Percentiles rank a stretch among this genome's conserved stretches.
phyloP scores from a whole-genome alignment of 2,113 vertebrate species.

The Epinephelus fuscoguttatus region DNA sequence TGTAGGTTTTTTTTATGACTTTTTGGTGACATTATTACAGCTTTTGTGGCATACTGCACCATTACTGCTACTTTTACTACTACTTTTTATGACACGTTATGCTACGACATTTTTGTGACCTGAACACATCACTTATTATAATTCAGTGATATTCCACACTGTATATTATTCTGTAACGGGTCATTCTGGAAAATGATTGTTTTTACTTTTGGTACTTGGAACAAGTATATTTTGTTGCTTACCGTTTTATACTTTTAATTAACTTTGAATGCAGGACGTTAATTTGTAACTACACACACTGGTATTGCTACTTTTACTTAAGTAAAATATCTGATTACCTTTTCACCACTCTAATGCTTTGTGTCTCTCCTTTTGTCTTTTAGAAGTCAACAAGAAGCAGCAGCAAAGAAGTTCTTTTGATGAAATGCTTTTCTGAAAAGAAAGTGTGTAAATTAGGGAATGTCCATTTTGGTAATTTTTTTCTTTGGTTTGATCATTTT shows the following conservation, averaged over 20 bases:
- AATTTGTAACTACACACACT: not conserved
- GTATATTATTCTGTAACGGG: not conserved
- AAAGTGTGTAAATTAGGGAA: constrained; percentile 83
- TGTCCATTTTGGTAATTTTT: constrained; percentile 76
- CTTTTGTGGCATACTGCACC: too few relatives aligned
- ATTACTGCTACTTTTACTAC: too few relatives aligned
- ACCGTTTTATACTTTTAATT: not conserved
- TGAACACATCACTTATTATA: too few relatives aligned
- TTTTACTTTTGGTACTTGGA: not conserved
- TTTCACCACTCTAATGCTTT: constrained; percentile 40
- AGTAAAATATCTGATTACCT: not conserved
- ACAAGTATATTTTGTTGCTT: not conserved
- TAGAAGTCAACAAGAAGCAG: constrained; percentile 98
- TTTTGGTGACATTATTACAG: too few relatives aligned
- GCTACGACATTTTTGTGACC: too few relatives aligned
- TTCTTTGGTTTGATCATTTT: constrained; percentile 57
- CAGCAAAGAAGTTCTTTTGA: constrained; percentile 99
- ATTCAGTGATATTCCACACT: not conserved
- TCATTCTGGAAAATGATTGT: not conserved
- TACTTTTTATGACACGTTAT: too few relatives aligned
- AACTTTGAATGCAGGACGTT: not conserved
- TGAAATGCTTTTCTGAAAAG: constrained; percentile 63
- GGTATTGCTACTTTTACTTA: not conserved
- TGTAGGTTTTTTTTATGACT: too few relatives aligned
- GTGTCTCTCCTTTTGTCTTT: constrained; percentile 14